These are phyloP conservation scores for Idaea dimidiata DNA, from an alignment of 2,888 invertebrate genomes.

Conservation along the genomic window DNA sequence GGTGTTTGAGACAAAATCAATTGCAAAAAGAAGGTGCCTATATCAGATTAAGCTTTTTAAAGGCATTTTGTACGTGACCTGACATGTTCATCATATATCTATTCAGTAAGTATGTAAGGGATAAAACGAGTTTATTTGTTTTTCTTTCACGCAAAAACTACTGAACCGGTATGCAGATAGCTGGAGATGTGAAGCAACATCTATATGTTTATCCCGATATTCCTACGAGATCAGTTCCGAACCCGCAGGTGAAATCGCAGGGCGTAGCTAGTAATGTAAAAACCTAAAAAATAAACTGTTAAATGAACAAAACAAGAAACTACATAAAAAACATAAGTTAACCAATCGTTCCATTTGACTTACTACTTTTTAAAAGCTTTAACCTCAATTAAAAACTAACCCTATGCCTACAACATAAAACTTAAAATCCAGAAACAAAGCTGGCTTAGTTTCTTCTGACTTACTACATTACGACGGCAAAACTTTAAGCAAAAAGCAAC, in stretches of 20 bases:
- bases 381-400: not conserved
- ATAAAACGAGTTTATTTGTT: too few species aligned
- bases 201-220: conserved; percentile 10
- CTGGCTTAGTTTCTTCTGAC: conserved; percentile 13
- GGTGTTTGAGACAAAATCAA: too few species aligned
- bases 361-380: not conserved
- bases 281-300: conserved; percentile 28
- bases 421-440: conserved; percentile 25
- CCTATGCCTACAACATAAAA: not conserved
- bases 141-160: too few species aligned
- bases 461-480: conserved; percentile 4
- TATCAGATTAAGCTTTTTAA: too few species aligned
- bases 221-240: conserved; percentile 7
- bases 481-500: conserved; percentile 4
- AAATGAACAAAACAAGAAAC: conserved; percentile 40
- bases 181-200: not conserved
- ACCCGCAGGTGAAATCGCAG: conserved; percentile 13
- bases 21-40: too few species aligned
- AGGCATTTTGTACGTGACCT: too few species aligned
- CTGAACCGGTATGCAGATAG: too few species aligned
- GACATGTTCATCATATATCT: too few species aligned
- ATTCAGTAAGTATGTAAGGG: too few species aligned
- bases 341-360: conserved; percentile 21
- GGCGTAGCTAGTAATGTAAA: not conserved
- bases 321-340: conserved; percentile 43